Evolutionary conservation across 2,797 vertebrate genomes (phyloP).

Genomic region (Peromyscus attwateri): DNA sequence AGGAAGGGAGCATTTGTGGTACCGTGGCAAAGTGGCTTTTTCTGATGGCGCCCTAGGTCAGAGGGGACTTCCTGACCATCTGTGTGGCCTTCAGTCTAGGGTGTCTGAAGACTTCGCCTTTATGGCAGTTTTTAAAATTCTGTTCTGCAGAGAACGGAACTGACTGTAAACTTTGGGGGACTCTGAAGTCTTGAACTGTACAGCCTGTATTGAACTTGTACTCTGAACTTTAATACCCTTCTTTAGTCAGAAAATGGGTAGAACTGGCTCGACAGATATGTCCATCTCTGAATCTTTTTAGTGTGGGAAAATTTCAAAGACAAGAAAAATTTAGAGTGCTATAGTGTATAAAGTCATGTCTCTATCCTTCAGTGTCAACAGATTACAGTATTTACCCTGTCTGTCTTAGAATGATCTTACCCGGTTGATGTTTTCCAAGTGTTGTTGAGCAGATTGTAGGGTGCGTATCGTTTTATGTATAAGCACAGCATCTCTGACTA

Average conservation of each 20-base stretch:
- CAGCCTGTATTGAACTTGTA: too few relatives aligned
- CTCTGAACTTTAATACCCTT: not conserved
- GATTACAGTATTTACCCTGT: not conserved
- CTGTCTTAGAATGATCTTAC: not conserved
- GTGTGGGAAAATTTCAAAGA: conserved; percentile 33
- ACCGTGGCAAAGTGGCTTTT: not conserved
- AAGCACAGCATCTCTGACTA: conserved; percentile 3
- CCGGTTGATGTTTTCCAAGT: conserved; percentile 40
- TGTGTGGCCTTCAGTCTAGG: conserved; percentile 48
- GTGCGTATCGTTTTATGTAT: conserved; percentile 3
- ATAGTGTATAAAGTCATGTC: not conserved
- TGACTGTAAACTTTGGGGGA: not conserved
- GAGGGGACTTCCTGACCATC: conserved; percentile 8
- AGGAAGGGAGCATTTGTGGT: not conserved
- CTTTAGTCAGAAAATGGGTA: not conserved
- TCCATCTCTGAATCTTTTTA: conserved; percentile 1
- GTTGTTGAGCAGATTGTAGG: conserved; percentile 28
- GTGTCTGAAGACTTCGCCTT: not conserved
- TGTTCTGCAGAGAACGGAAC: not conserved
- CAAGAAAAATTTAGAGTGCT: not conserved
- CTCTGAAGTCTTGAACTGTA: not conserved
- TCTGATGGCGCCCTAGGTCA: not conserved
- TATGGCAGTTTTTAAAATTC: conserved; percentile 3
- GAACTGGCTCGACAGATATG: not conserved
- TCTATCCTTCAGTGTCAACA: not conserved